phyloP scores from a whole-genome alignment of 2,113 vertebrate genomes.

The Muntiacus reevesi region DNA sequence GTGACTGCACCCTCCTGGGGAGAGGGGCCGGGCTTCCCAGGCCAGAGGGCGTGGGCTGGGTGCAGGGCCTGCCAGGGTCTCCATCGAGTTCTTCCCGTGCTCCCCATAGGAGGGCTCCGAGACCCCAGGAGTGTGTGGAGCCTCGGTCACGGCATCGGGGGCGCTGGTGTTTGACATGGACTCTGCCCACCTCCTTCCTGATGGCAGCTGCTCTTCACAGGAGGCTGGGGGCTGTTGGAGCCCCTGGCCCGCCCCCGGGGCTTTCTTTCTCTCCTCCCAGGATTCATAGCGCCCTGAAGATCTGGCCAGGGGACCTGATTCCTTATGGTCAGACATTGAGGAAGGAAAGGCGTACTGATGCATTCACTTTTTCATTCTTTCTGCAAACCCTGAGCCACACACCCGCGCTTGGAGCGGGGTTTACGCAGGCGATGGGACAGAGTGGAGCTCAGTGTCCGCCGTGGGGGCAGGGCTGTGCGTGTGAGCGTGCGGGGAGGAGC shows the following conservation, averaged over 20 bases:
- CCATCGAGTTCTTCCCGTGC: background rate
- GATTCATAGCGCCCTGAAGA: background rate
- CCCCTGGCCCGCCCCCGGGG: background rate
- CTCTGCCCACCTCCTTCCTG: fast-evolving
- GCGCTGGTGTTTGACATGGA: background rate
- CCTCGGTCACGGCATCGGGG: background rate
- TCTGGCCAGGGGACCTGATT: background rate
- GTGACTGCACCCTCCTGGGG: background rate
- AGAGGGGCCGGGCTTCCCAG: too few relatives aligned
- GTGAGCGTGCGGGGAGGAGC: background rate
- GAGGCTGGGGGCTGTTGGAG: background rate
- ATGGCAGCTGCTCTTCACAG: background rate
- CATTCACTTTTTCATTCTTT: background rate
- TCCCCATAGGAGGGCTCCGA: background rate
- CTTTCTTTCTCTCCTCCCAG: background rate
- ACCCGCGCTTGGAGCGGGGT: too few relatives aligned
- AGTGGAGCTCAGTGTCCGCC: background rate
- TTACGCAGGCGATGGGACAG: background rate
- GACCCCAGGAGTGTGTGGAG: fast-evolving
- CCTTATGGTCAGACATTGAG: background rate
- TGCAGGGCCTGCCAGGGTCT: background rate
- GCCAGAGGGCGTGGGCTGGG: background rate
- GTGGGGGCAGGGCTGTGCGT: background rate
- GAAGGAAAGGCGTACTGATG: background rate
- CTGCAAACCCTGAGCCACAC: background rate